Base-by-base conservation (phyloP, 2,888 invertebrate genomes). In the Matsumyia berberina region DNA sequence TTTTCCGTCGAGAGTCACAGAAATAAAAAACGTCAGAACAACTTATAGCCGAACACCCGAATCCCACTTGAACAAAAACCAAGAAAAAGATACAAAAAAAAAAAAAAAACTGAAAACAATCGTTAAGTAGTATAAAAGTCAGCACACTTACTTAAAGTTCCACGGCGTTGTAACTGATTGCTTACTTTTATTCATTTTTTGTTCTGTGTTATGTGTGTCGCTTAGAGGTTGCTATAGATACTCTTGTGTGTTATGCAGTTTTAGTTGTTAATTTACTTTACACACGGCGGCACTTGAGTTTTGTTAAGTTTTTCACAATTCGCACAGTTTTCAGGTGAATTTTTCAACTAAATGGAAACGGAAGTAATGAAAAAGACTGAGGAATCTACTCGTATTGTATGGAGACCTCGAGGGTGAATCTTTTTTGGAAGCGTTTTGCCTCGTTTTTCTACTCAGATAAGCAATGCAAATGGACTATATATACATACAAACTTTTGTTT, bases 71-170 rank as follows among this genome's bases (percentile, higher is more conserved):
- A 60, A 44, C 44, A n/a, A 33, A 24, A 29, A 60, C 9, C 42
- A 29, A 57, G 35, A 69, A 49, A 33, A 44, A 49, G 12, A 46
- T 46, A 57, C 24, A 35, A 15, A 49, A 12, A 46, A 57, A 57
- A 35, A 33, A 12, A 33, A 15, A 31, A 24, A 58, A 29, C 58
- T 44, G 29, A 39, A 9, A 11, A 6, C 46, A 33, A 19, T 55
- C 42, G 42, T 19, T 72, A 35, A 53, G 49, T 60, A 35, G 33
- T 19, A 44, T 53, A 31, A 60, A 51, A 31, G 6, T 49, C 66
- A 74, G 69, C 78, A 85, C 85, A 85, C 85, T 85, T 85, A 85
- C 85, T 85, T 85, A 80, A 79, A 85, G 79, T 85, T 70, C 85
- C 79, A 74, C 51, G 85, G 85, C 55, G 73, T 42, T 70, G 74